Evolutionary conservation across 2,113 vertebrate genomes (phyloP), one percentile per base, ranked within the genome.

Genomic region (Chascanopsetta lugubris): DNA sequence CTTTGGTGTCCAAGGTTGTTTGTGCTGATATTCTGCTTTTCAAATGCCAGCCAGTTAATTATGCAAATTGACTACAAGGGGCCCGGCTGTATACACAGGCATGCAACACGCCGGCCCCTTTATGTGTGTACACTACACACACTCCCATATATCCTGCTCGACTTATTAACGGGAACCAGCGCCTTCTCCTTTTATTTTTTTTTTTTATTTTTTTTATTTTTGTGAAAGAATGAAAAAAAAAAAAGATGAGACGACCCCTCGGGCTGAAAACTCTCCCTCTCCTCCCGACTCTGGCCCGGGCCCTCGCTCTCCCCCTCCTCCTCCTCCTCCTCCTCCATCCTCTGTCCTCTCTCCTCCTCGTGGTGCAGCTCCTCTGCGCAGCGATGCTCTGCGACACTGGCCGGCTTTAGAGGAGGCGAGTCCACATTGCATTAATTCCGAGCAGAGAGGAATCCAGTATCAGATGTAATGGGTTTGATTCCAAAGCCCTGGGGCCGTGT

Each of bases 41-140:
- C 84, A 89, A 89, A 88, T 88, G 88, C 84, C 90, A 88, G 64
- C 83, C 81, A 82, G 69, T 88, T 90, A 87, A 87, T 90, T 88
- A 89, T 88, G 87, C 86, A 89, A 85, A 89, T 82, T 63, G 67
- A 8, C 58, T 62, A 70, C 63, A 34, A 54, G 79, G n/a, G n/a
- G n/a, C n/a, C n/a, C n/a, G n/a, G n/a, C n/a, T n/a, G n/a, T n/a
- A n/a, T n/a, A n/a, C n/a, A n/a, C n/a, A n/a, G n/a, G n/a, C n/a
- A n/a, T n/a, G n/a, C n/a, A n/a, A n/a, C n/a, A n/a, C n/a, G n/a
- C n/a, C n/a, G n/a, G 62, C 72, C 68, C 64, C 48, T 62, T 68
- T 83, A 75, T 72, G 74, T 84, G 82, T 68, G 71, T 69, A 77
- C 63, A 79, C 50, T 83, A 71, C 49, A 56, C 69, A 63, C 54